Evolutionary conservation across 1,140 invertebrate genomes (phyloP).

Genomic region (Cherax quadricarinatus): DNA sequence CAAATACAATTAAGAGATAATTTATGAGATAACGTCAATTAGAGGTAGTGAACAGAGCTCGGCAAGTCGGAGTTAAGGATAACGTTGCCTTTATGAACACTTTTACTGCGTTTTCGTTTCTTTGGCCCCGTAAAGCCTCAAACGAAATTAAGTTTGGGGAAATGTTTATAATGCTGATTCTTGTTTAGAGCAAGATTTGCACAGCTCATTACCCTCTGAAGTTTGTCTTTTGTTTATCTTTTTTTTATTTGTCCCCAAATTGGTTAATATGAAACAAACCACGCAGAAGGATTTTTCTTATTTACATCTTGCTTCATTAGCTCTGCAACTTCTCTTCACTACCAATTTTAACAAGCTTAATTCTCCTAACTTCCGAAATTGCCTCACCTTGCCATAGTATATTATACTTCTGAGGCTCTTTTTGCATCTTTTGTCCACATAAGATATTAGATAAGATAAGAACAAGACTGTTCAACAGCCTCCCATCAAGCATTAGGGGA

Average conservation of each 20-base stretch:
- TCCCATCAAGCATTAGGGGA: too few relatives aligned
- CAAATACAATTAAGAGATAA: constrained; percentile 25
- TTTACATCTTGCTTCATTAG: background rate
- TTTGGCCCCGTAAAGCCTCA: background rate
- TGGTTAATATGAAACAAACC: too few relatives aligned
- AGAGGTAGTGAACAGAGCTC: background rate
- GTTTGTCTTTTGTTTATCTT: background rate
- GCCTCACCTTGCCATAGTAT: background rate
- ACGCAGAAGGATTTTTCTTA: too few relatives aligned
- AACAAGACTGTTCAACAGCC: too few relatives aligned
- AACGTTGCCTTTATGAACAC: background rate
- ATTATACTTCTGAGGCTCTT: background rate
- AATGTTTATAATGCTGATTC: background rate
- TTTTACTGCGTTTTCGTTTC: background rate
- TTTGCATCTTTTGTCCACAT: background rate
- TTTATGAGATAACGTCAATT: constrained; percentile 20
- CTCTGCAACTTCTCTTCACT: background rate
- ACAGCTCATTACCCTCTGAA: background rate
- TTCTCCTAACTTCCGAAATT: background rate
- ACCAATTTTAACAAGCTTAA: background rate
- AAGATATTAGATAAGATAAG: too few relatives aligned
- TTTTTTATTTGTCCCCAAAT: background rate
- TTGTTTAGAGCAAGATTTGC: background rate
- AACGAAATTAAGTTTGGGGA: background rate
- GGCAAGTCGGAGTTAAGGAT: background rate